Conservation (phyloP, 2,113 vertebrate genomes). For the Rattus norvegicus region GRCr8 NC_086034.1:82825501-82826000, state of each 20-base stretch:
- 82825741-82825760: not conserved
- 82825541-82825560: not conserved
- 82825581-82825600: not conserved
- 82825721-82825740: not conserved
- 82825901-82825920: too few species aligned
- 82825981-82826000: not conserved
- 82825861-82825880: not conserved
- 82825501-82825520: not conserved
- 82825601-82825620: not conserved
- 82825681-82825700: not conserved
- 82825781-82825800: not conserved
- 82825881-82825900: not conserved
- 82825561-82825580: not conserved
- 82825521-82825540: not conserved
- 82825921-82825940: not conserved
- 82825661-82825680: not conserved
- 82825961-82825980: not conserved
- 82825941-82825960: not conserved
- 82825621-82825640: not conserved
- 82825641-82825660: not conserved
- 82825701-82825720: not conserved
- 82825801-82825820: not conserved
- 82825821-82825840: not conserved
- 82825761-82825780: not conserved
- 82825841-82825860: not conserved